phyloP scores from a whole-genome alignment of 2,113 vertebrate genomes.

The Anser brachyrhynchus region DNA sequence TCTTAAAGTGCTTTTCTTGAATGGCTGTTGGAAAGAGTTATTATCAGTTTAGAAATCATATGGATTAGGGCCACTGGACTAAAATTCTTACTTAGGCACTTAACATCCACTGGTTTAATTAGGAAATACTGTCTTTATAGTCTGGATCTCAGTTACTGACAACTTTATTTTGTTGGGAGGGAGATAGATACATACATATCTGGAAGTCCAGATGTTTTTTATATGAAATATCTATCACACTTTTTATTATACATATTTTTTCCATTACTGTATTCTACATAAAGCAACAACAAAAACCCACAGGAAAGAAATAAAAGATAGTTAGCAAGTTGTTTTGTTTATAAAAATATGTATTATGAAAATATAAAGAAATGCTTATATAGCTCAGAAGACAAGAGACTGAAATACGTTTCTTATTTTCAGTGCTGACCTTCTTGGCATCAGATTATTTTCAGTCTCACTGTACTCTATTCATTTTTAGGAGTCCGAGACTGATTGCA shows the following conservation, averaged over 20 bases:
- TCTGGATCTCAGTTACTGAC: slow-evolving; percentile 21
- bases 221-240: slow-evolving; percentile 54
- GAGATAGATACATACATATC: slow-evolving; percentile 17
- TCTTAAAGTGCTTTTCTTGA: slow-evolving; percentile 83
- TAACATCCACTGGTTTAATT: slow-evolving; percentile 25
- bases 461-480: background rate
- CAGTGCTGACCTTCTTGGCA: background rate
- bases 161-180: slow-evolving; percentile 19
- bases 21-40: slow-evolving; percentile 76
- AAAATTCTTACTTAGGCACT: slow-evolving; percentile 23
- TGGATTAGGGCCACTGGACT: accelerated
- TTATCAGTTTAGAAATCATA: slow-evolving; percentile 20
- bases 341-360: slow-evolving; percentile 53
- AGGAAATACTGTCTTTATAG: background rate
- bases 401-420: slow-evolving; percentile 22
- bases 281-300: slow-evolving; percentile 50
- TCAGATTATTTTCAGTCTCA: background rate
- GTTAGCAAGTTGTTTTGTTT: slow-evolving; percentile 56
- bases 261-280: slow-evolving; percentile 37
- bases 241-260: slow-evolving; percentile 59
- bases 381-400: background rate
- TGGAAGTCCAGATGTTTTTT: slow-evolving; percentile 61
- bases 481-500: background rate
- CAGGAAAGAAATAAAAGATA: slow-evolving; percentile 53
- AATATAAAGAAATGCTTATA: slow-evolving; percentile 37